Evolutionary conservation across 2,797 vertebrate species (phyloP).

Genomic region (Pseudochirops corinnae): DNA sequence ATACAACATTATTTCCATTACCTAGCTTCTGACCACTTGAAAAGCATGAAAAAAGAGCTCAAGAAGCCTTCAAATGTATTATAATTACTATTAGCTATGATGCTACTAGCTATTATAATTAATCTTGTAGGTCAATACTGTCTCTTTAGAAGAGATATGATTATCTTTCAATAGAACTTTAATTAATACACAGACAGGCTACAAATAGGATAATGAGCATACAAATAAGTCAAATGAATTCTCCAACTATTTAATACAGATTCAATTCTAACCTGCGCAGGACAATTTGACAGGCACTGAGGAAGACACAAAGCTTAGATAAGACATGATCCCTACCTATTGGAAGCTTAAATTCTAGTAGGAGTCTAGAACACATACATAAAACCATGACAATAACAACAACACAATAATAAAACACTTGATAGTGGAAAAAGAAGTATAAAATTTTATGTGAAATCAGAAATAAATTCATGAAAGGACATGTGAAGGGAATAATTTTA

Average conservation of each 20-base stretch:
- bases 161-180: slow-evolving; percentile 37
- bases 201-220: background rate
- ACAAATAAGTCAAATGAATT: background rate
- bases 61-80: background rate
- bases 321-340: background rate
- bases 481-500: slow-evolving; percentile 35
- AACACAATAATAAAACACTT: background rate
- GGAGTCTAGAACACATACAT: background rate
- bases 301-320: background rate
- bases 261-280: background rate
- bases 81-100: too few relatives aligned
- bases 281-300: background rate
- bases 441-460: slow-evolving; percentile 15
- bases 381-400: slow-evolving; percentile 8
- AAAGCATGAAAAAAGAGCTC: background rate
- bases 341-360: background rate
- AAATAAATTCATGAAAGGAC: slow-evolving; percentile 1
- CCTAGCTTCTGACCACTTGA: background rate
- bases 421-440: background rate
- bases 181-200: slow-evolving; percentile 1
- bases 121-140: background rate
- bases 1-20: background rate
- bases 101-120: background rate
- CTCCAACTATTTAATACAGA: background rate
- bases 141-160: slow-evolving; percentile 27